A percentile compares a stretch with the other conserved stretches of the same genome.
Conservation (phyloP, 2,888 invertebrate species). For the Chrysopilus asiliformis region DNA sequence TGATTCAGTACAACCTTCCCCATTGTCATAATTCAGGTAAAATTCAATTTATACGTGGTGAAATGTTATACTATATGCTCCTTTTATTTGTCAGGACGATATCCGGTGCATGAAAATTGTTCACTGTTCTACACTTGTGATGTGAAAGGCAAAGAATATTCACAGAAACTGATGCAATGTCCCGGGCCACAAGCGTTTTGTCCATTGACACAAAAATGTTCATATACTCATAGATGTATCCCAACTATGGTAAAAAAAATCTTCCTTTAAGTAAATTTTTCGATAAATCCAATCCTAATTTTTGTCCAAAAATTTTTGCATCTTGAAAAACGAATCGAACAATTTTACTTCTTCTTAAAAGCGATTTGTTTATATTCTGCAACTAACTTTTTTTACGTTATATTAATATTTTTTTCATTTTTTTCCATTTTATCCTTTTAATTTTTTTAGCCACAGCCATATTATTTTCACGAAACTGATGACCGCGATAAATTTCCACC, state of each 20-base stretch:
- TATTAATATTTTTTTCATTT: background rate
- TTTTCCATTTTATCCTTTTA: background rate
- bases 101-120: slow-evolving; percentile 28
- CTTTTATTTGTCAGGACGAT: slow-evolving; percentile 28
- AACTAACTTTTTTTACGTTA: too few species aligned
- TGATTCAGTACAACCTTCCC: too few species aligned
- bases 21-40: too few species aligned
- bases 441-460: slow-evolving; percentile 19
- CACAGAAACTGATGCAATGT: slow-evolving; percentile 26
- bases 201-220: slow-evolving; percentile 24
- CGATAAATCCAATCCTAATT: too few species aligned
- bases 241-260: slow-evolving; percentile 22
- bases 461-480: slow-evolving; percentile 23
- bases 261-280: too few species aligned
- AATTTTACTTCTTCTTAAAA: too few species aligned
- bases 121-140: slow-evolving; percentile 31
- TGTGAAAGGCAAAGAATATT: slow-evolving; percentile 17
- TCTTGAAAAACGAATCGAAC: too few species aligned
- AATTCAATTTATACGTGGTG: too few species aligned
- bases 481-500: slow-evolving; percentile 29
- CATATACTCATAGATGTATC: slow-evolving; percentile 23
- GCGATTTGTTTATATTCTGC: background rate
- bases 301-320: too few species aligned
- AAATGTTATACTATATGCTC: too few species aligned
- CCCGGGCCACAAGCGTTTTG: slow-evolving; percentile 27